Percentiles rank a stretch among this genome's conserved stretches.
These are phyloP conservation scores for Drosophila recens DNA, from an alignment of 2,888 invertebrate species.

Conservation along the genomic window DNA sequence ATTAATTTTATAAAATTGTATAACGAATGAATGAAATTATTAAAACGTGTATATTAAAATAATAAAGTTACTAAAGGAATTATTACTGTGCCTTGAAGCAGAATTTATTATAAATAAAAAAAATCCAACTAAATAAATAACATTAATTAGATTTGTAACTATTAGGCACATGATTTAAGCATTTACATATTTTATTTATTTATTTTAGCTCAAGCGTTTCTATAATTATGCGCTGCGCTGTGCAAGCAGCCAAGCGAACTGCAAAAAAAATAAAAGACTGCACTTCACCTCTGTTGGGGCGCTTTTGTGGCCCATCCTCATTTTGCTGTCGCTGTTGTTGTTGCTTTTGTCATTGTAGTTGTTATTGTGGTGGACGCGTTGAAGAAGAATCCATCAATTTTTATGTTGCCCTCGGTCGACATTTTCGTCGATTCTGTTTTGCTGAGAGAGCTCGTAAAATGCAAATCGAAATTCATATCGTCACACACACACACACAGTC, in stretches of 20 bases:
- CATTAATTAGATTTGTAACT: no score
- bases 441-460: constrained; percentile 70
- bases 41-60: no score
- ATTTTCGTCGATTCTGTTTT: constrained; percentile 77
- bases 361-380: constrained; percentile 62
- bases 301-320: constrained; percentile 26
- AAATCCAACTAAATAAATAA: no score
- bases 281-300: constrained; percentile 29
- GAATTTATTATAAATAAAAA: no score
- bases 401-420: constrained; percentile 79
- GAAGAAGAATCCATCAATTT: constrained; percentile 83
- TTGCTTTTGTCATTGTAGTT: constrained; percentile 34
- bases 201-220: constrained; percentile 16
- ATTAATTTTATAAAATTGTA: neutral
- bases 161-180: no score
- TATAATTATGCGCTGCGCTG: constrained; percentile 44
- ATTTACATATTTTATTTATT: neutral
- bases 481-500: constrained; percentile 29
- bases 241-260: constrained; percentile 53
- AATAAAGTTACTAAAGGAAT: no score
- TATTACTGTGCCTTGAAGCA: no score
- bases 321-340: constrained; percentile 30
- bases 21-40: no score
- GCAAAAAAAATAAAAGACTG: constrained; percentile 50
- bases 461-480: constrained; percentile 82